These are phyloP conservation scores for Morelia viridis DNA, from an alignment of 2,797 vertebrate species.

Conservation along the genomic window DNA sequence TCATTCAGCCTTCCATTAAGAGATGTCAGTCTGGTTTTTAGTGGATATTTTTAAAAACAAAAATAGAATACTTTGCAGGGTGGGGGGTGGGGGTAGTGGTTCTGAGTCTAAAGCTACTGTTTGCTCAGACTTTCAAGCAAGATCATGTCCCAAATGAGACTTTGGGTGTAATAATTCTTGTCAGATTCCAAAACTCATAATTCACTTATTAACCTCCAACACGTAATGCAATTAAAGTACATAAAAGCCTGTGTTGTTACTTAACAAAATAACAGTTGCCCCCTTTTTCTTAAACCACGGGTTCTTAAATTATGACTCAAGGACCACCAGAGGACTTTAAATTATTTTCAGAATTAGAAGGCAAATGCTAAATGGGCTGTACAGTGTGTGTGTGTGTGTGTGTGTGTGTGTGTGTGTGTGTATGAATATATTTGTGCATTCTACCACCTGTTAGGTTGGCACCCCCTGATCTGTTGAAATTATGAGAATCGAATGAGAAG, in stretches of 20 bases:
- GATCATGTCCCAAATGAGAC: slow-evolving; percentile 52
- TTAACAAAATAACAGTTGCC: neutral
- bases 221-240: neutral
- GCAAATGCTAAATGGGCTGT: neutral
- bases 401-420: neutral
- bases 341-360: neutral
- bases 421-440: neutral
- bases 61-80: neutral
- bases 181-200: slow-evolving; percentile 43
- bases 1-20: neutral
- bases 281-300: neutral
- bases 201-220: neutral
- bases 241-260: neutral
- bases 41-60: neutral
- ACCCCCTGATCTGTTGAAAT: neutral
- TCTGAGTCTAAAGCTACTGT: neutral
- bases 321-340: neutral
- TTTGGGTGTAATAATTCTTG: slow-evolving; percentile 33
- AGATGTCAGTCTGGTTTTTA: neutral
- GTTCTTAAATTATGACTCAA: neutral
- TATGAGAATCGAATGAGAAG: neutral
- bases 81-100: neutral
- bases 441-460: neutral
- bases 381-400: neutral
- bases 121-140: neutral